Percentiles rank a stretch among this genome's conserved stretches.
phyloP scores from a whole-genome alignment of 1,140 invertebrate species.

The Drosophila arawakana region DNA sequence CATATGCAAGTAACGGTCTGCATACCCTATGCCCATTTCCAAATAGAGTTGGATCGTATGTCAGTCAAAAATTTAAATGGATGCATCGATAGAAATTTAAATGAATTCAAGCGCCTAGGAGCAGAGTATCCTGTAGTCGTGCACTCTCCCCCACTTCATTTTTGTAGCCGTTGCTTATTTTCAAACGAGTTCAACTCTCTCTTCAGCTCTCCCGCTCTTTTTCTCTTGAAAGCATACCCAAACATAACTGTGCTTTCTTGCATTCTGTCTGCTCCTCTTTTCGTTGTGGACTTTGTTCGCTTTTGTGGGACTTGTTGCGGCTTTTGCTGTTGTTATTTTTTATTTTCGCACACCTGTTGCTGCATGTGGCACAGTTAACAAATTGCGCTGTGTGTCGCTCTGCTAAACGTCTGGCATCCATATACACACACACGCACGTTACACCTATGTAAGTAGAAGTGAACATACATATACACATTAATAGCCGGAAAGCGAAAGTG shows the following conservation, averaged over 20 bases:
- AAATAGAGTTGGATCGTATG: too few relatives aligned
- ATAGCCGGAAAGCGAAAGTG: constrained; percentile 75
- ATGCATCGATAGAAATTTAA: too few relatives aligned
- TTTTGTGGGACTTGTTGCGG: constrained; percentile 22
- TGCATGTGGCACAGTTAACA: constrained; percentile 63
- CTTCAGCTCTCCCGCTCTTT: constrained; percentile 18
- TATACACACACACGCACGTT: constrained; percentile 5
- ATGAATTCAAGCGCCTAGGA: not conserved
- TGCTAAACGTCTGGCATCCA: constrained; percentile 33
- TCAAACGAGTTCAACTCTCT: constrained; percentile 45
- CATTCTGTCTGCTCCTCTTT: constrained; percentile 29
- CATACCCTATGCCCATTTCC: not conserved
- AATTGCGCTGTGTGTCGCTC: constrained; percentile 19
- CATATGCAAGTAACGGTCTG: constrained; percentile 70
- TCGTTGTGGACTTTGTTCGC: constrained; percentile 19
- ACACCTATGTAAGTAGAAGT: not conserved
- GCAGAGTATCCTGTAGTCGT: not conserved
- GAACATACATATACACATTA: constrained; percentile 15
- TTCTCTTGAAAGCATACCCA: not conserved
- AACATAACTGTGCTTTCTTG: constrained; percentile 30
- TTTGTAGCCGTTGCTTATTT: constrained; percentile 28
- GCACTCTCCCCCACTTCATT: not conserved
- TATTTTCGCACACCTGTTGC: constrained; percentile 37
- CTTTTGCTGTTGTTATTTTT: constrained; percentile 6
- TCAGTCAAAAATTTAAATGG: too few relatives aligned